Conservation (phyloP, 2,113 vertebrate genomes). For the Nicator chloris region DNA sequence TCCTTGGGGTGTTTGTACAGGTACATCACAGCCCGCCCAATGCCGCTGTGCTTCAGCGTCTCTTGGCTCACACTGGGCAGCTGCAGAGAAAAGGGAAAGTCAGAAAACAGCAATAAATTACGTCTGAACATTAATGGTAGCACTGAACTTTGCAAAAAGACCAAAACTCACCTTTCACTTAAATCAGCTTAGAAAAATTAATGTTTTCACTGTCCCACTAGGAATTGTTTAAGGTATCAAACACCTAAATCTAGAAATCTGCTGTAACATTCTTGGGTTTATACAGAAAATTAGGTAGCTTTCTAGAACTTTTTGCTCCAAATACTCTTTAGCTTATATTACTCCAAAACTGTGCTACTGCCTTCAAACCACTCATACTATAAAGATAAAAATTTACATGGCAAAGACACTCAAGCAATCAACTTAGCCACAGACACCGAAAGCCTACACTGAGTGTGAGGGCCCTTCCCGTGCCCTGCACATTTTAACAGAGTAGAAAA, state of each 20-base stretch:
- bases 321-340: background rate
- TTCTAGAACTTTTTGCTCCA: background rate
- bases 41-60: conserved; percentile 97
- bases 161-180: background rate
- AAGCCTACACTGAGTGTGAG: background rate
- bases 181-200: background rate
- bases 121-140: background rate
- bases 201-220: background rate
- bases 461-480: background rate
- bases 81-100: conserved; percentile 64
- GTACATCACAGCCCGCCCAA: conserved; percentile 97
- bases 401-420: background rate
- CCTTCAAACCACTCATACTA: background rate
- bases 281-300: background rate
- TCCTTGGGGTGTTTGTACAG: conserved; percentile 99
- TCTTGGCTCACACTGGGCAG: conserved; percentile 97
- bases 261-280: background rate
- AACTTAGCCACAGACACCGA: background rate
- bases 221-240: background rate
- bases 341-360: background rate
- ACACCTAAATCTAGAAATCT: background rate
- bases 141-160: background rate
- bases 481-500: background rate
- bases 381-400: background rate
- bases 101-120: background rate